A percentile compares a stretch with the other conserved stretches of the same genome.
Conservation (phyloP, 23 tunicate species). For the Halocynthia aurantium region DNA sequence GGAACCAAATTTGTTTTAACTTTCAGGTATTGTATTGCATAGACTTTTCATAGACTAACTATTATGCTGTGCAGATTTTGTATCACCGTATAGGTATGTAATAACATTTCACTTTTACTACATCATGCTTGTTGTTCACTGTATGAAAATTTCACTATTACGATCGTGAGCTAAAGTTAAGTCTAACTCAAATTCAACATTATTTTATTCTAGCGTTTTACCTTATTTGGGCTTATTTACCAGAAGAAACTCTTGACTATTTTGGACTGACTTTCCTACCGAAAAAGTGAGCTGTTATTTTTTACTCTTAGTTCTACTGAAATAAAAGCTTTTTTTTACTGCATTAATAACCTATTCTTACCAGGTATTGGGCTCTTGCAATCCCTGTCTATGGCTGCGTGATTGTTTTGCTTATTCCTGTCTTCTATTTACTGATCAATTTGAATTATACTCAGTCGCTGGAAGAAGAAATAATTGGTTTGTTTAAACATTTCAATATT, state of each 20-base stretch:
- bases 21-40: too few species aligned
- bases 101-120: too few species aligned
- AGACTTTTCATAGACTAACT: too few species aligned
- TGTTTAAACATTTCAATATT: too few species aligned
- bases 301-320: not conserved
- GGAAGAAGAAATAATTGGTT: slow-evolving; percentile 15
- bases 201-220: slow-evolving; percentile 15
- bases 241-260: slow-evolving; percentile 20
- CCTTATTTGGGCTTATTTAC: slow-evolving; percentile 63
- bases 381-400: slow-evolving; percentile 29
- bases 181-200: too few species aligned
- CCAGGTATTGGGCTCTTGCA: slow-evolving; percentile 60
- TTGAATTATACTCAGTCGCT: slow-evolving; percentile 22
- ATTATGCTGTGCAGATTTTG: too few species aligned
- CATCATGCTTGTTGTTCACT: too few species aligned
- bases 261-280: slow-evolving; percentile 46
- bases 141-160: too few species aligned
- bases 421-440: slow-evolving; percentile 35
- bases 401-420: slow-evolving; percentile 14
- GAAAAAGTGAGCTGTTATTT: slow-evolving; percentile 34
- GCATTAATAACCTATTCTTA: slow-evolving; percentile 5
- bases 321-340: not conserved
- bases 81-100: too few species aligned
- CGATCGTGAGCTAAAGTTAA: too few species aligned
- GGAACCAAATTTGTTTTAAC: too few species aligned